Evolutionary conservation across 2,113 vertebrate genomes (phyloP).

Genomic region (Oreocharis arfaki): DNA sequence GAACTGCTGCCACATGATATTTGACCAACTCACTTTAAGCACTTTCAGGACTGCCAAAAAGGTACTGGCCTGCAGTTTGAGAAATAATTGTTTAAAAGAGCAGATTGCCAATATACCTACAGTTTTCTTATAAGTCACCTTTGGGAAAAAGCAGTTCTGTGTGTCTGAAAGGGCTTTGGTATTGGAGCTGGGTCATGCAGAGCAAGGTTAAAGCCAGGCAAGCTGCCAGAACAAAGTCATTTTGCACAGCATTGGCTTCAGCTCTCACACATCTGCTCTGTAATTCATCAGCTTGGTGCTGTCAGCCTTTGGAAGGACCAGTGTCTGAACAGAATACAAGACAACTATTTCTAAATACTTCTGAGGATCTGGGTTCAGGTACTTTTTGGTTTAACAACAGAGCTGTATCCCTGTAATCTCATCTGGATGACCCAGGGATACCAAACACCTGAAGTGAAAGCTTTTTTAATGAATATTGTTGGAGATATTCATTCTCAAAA

Average conservation of each 20-base stretch:
- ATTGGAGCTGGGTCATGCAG: neutral
- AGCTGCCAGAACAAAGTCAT: neutral
- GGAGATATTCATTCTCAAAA: neutral
- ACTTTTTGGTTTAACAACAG: neutral
- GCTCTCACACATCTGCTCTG: neutral
- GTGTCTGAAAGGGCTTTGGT: neutral
- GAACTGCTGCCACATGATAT: neutral
- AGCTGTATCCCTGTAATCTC: neutral
- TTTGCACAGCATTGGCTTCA: neutral
- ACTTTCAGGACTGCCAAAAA: neutral
- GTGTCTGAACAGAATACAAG: neutral
- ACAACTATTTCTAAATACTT: neutral
- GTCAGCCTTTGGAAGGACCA: neutral
- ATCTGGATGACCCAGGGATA: neutral
- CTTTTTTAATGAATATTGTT: neutral
- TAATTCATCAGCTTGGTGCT: neutral
- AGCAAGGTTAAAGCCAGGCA: neutral
- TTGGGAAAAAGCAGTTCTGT: neutral
- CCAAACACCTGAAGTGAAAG: neutral
- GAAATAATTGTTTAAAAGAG: neutral
- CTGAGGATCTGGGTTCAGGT: neutral
- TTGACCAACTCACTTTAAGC: neutral
- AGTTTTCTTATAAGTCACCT: neutral
- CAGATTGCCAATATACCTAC: neutral
- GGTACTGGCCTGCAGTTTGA: neutral